Percentiles rank a stretch among this genome's conserved stretches.
phyloP scores from a whole-genome alignment of 1,140 invertebrate genomes.

The Drosophila willistoni region DNA sequence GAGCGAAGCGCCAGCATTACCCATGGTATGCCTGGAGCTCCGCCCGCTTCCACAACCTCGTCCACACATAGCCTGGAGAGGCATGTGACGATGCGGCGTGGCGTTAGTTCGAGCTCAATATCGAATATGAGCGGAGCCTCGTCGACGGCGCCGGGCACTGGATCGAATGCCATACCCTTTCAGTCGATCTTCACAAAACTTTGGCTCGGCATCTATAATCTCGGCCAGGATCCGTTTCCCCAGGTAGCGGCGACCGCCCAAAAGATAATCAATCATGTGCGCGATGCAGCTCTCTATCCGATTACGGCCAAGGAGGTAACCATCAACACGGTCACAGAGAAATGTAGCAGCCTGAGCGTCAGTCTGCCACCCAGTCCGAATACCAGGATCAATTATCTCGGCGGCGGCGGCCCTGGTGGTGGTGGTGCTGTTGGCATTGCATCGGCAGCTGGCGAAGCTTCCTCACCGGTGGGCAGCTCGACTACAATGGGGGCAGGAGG shows the following conservation, averaged over 20 bases:
- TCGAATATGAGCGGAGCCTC: conserved; percentile 63
- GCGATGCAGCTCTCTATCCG: conserved; percentile 86
- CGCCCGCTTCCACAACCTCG: conserved; percentile 19
- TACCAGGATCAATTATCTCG: conserved; percentile 81
- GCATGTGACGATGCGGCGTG: conserved; percentile 71
- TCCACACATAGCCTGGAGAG: conserved; percentile 77
- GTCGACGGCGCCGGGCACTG: conserved; percentile 44
- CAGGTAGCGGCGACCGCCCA: conserved; percentile 90
- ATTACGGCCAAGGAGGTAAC: conserved; percentile 80
- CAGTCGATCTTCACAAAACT: conserved; percentile 93
- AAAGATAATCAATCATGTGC: conserved; percentile 88
- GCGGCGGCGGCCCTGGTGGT: conserved; percentile 11
- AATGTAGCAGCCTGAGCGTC: conserved; percentile 74
- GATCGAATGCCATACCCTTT: conserved; percentile 72
- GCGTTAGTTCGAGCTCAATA: conserved; percentile 82
- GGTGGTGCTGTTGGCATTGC: background rate
- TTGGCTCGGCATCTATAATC: conserved; percentile 90
- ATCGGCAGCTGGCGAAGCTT: conserved; percentile 4
- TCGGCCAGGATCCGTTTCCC: conserved; percentile 93
- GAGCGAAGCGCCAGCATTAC: conserved; percentile 66
- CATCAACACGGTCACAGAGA: conserved; percentile 59
- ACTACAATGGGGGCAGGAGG: background rate
- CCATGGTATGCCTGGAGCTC: conserved; percentile 50
- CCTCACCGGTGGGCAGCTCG: conserved; percentile 23
- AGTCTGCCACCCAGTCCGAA: conserved; percentile 86